Evolutionary conservation across 2,797 vertebrate species (phyloP).

Genomic region (Cheracebus regulus): DNA sequence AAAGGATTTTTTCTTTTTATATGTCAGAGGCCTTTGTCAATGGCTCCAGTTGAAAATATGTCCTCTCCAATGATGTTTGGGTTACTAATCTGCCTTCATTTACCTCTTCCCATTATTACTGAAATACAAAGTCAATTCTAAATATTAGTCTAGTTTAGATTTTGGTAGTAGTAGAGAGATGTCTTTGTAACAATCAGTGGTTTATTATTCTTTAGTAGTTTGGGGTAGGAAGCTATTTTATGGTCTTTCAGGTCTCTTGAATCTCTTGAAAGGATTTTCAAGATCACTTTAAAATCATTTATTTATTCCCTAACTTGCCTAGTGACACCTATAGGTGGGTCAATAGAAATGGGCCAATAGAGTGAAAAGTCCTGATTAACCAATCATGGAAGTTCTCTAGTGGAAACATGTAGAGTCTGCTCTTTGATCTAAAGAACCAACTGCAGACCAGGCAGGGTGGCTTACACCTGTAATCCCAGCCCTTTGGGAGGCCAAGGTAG

Average conservation of each 20-base stretch:
- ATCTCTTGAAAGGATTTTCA: neutral
- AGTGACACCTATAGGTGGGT: neutral
- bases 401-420: neutral
- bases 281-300: neutral
- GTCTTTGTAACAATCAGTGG: neutral
- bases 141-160: neutral
- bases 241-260: neutral
- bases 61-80: neutral
- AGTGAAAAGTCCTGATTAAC: neutral
- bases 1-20: neutral
- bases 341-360: neutral
- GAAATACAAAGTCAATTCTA: neutral
- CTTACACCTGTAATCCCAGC: neutral
- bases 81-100: conserved; percentile 10
- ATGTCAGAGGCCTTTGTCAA: neutral
- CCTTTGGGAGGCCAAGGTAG: neutral
- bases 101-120: neutral
- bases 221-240: neutral
- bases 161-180: neutral
- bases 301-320: neutral
- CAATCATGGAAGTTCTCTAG: neutral
- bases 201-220: conserved; percentile 13
- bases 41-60: neutral
- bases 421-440: neutral
- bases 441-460: neutral